Evolutionary conservation across 2,888 invertebrate genomes (phyloP).

Genomic region (Polyploca ridens): DNA sequence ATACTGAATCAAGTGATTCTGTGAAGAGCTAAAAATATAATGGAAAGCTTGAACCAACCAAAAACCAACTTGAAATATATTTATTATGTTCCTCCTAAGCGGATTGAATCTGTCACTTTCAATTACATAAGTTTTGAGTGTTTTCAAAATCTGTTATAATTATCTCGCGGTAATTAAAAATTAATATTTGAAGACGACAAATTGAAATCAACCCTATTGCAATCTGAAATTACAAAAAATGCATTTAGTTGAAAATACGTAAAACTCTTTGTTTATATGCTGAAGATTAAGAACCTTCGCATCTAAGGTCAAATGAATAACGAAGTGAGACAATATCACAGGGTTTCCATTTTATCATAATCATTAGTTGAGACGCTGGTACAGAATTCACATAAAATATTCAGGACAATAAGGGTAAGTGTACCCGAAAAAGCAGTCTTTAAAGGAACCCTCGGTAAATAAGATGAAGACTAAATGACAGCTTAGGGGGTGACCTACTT

Average conservation of each 20-base stretch:
- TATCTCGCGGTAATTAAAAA: too few relatives aligned
- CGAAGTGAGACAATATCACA: neutral
- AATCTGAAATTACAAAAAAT: neutral
- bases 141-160: too few relatives aligned
- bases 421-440: constrained; percentile 12
- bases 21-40: too few relatives aligned
- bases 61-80: too few relatives aligned
- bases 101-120: too few relatives aligned
- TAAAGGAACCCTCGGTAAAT: constrained; percentile 2
- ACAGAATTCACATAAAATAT: constrained; percentile 13
- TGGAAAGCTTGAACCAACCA: too few relatives aligned
- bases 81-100: too few relatives aligned
- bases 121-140: too few relatives aligned
- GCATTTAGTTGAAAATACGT: neutral
- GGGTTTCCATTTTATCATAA: constrained; percentile 11
- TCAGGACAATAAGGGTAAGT: constrained; percentile 11
- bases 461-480: constrained; percentile 12
- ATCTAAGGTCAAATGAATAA: neutral
- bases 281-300: neutral
- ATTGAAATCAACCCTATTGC: too few relatives aligned
- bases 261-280: neutral
- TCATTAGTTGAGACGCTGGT: constrained; percentile 12
- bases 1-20: too few relatives aligned
- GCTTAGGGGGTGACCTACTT: constrained; percentile 13
- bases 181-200: too few relatives aligned